phyloP scores from a whole-genome alignment of 2,113 vertebrate genomes.

The Passerina amoena region DNA sequence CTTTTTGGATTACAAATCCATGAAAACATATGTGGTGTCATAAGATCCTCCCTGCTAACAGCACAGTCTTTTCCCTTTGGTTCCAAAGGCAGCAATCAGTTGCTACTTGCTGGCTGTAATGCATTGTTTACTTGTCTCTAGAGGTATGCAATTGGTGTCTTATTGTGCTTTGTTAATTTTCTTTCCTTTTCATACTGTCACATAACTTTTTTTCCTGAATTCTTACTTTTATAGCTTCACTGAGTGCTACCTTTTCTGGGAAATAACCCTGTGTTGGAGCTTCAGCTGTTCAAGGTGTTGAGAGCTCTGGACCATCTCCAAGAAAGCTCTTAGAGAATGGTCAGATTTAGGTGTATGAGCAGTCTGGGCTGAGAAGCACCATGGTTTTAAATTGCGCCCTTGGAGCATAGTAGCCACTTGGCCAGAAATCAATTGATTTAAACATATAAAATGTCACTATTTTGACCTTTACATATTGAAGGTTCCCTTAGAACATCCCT shows the following conservation, averaged over 20 bases:
- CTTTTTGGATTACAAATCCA: background rate
- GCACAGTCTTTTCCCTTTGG: background rate
- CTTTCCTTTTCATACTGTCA: background rate
- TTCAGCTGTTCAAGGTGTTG: slow-evolving; percentile 36
- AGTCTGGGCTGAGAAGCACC: background rate
- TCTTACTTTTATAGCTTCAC: background rate
- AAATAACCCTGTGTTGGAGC: slow-evolving; percentile 10
- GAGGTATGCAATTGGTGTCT: background rate
- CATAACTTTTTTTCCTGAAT: background rate
- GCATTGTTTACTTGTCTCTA: background rate
- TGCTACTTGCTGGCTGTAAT: slow-evolving; percentile 1
- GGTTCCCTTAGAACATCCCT: background rate
- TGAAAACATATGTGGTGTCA: background rate
- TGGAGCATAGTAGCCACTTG: background rate
- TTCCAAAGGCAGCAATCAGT: background rate
- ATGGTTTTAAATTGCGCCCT: background rate
- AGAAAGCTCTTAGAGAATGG: background rate
- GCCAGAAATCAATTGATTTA: background rate
- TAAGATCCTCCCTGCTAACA: background rate
- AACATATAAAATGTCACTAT: background rate
- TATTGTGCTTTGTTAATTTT: slow-evolving; percentile 11
- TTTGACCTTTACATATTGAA: background rate
- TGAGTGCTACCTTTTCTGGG: slow-evolving; percentile 13
- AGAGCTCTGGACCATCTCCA: slow-evolving; percentile 37
- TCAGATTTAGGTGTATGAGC: background rate